Percentiles rank a stretch among this genome's conserved stretches.
These are phyloP conservation scores for Acheta domesticus DNA, from an alignment of 2,888 invertebrate genomes.

Conservation along the genomic window DNA sequence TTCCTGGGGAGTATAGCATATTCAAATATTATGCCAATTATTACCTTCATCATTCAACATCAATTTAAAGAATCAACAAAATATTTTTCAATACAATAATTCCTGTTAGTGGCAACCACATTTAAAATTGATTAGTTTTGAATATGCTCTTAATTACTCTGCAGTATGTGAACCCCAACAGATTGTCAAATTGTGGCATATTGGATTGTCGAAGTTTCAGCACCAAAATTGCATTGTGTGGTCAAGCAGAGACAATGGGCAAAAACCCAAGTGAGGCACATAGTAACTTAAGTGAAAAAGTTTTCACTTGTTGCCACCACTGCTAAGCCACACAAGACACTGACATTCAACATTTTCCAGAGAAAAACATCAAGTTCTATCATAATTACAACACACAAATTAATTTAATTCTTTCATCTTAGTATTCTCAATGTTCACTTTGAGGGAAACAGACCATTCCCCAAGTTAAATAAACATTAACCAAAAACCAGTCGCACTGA, in stretches of 20 bases:
- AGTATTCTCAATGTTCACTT: neutral
- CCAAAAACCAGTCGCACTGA: neutral
- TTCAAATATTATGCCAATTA: neutral
- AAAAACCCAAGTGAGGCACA: neutral
- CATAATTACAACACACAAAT: constrained; percentile 9
- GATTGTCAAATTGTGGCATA: neutral
- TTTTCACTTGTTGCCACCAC: neutral
- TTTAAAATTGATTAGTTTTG: neutral
- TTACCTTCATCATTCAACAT: no score
- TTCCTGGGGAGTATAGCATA: neutral
- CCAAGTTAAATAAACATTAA: neutral
- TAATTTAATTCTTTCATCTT: neutral
- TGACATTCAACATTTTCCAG: neutral
- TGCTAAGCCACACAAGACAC: neutral
- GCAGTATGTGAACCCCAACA: neutral
- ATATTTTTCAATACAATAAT: no score
- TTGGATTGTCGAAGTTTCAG: constrained; percentile 3
- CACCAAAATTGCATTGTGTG: neutral
- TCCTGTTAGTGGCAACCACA: no score
- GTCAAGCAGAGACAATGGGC: neutral
- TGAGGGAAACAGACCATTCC: neutral
- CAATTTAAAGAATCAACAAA: no score
- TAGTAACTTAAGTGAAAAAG: neutral
- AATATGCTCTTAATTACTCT: neutral
- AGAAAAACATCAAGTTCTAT: neutral